A percentile compares a stretch with the other conserved stretches of the same genome.
phyloP scores from a whole-genome alignment of 2,113 vertebrate genomes.

The Typhlomys cinereus region DNA sequence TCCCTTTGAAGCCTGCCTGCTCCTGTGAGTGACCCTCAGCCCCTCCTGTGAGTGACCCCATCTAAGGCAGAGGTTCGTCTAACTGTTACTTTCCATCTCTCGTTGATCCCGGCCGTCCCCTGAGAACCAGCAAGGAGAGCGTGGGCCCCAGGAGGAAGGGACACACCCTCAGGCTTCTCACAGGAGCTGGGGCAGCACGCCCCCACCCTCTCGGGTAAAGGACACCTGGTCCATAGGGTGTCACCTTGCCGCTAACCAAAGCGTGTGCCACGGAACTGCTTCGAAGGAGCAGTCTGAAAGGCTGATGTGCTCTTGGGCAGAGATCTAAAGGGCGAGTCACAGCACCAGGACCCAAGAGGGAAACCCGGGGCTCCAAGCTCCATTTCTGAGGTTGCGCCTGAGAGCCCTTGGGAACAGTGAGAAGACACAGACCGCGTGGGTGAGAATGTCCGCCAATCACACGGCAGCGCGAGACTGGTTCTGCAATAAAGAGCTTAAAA shows the following conservation, averaged over 20 bases:
- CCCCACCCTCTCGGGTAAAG: too few species aligned
- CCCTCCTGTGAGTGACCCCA: too few species aligned
- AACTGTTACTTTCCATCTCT: too few species aligned
- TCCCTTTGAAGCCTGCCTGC: too few species aligned
- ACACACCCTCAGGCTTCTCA: background rate
- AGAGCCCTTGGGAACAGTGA: background rate
- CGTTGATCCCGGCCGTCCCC: too few species aligned
- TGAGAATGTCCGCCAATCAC: background rate
- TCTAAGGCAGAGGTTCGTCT: too few species aligned
- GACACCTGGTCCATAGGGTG: background rate
- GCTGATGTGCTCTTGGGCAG: too few species aligned
- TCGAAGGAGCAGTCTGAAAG: background rate
- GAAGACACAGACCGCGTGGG: background rate
- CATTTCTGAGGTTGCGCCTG: background rate
- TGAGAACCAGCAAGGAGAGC: too few species aligned
- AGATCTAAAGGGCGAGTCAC: too few species aligned
- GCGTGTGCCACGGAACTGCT: too few species aligned
- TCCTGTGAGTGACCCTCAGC: too few species aligned
- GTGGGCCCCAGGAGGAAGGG: background rate
- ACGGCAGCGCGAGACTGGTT: background rate
- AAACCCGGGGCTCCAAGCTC: background rate
- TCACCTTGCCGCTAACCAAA: too few species aligned
- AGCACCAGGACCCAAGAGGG: background rate
- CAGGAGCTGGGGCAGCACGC: background rate
- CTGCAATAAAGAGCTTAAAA: background rate